Evolutionary conservation across 92 coral and sea anemone species (phyloP).

Genomic region (Epizoanthus scotinus): DNA sequence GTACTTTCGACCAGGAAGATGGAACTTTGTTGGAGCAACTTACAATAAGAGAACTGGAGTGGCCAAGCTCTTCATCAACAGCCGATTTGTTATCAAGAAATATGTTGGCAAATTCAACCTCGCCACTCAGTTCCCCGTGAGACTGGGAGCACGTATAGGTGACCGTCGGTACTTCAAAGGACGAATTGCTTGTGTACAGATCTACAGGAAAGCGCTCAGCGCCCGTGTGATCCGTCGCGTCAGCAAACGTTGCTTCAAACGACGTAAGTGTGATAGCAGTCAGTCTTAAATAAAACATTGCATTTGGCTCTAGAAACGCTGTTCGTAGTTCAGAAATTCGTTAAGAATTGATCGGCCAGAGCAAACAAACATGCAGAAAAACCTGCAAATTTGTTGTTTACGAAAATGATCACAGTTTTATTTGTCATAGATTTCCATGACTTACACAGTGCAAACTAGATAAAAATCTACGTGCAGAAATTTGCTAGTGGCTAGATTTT

Average conservation of each 20-base stretch:
- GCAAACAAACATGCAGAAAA: too few relatives aligned
- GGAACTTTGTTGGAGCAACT: conserved; percentile 78
- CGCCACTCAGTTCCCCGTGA: conserved; percentile 63
- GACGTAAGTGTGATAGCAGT: conserved; percentile 32
- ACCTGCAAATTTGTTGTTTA: too few relatives aligned
- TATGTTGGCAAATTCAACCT: conserved; percentile 58
- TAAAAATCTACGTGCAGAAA: too few relatives aligned
- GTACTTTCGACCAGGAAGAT: conserved; percentile 41
- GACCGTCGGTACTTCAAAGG: conserved; percentile 63
- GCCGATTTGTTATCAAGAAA: conserved; percentile 47
- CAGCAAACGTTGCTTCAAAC: conserved; percentile 60
- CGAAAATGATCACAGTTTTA: too few relatives aligned
- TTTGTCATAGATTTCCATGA: too few relatives aligned
- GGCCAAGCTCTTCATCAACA: conserved; percentile 61
- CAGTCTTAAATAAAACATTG: too few relatives aligned
- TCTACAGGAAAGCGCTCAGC: conserved; percentile 53
- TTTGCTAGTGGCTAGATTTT: too few relatives aligned
- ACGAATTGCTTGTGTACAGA: conserved; percentile 69
- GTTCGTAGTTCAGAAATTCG: background rate
- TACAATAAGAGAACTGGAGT: conserved; percentile 62
- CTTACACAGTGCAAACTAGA: too few relatives aligned
- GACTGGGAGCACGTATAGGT: conserved; percentile 60
- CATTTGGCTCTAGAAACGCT: too few relatives aligned
- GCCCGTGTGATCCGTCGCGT: conserved; percentile 48
- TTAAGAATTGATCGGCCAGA: too few relatives aligned